These are phyloP conservation scores for Argyresthia albistria DNA, from an alignment of 2,888 invertebrate genomes.

Conservation along the genomic window DNA sequence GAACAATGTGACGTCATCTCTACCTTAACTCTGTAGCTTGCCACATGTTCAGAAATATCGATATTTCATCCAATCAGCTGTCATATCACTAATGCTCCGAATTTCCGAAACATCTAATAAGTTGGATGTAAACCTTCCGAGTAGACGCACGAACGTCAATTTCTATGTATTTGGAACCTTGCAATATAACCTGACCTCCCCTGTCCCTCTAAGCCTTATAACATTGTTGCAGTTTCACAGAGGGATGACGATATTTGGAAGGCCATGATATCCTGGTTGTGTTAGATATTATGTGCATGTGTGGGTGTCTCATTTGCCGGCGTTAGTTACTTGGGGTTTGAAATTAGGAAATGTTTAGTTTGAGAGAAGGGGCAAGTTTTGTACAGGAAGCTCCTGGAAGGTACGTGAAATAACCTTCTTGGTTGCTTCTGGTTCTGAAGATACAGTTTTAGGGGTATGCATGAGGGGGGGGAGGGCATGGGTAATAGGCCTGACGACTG, in stretches of 20 bases:
- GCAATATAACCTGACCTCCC: slow-evolving; percentile 30
- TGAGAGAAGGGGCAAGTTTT: slow-evolving; percentile 15
- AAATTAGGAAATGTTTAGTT: slow-evolving; percentile 58
- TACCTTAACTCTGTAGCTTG: too few species aligned
- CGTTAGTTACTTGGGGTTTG: slow-evolving; percentile 44
- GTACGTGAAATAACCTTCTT: too few species aligned
- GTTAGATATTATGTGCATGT: slow-evolving; percentile 23
- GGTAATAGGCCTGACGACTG: too few species aligned
- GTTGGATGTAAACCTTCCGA: slow-evolving; percentile 59
- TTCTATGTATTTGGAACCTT: slow-evolving; percentile 41
- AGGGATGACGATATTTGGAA: slow-evolving; percentile 18
- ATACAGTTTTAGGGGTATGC: too few species aligned
- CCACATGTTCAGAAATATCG: too few species aligned
- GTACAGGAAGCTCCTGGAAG: too few species aligned
- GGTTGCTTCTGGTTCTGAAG: too few species aligned
- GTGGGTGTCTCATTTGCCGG: slow-evolving; percentile 46
- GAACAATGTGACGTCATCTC: too few species aligned
- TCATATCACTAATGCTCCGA: slow-evolving; percentile 39
- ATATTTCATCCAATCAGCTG: not conserved
- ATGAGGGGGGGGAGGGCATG: too few species aligned
- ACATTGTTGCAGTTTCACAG: slow-evolving; percentile 13
- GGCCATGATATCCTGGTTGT: slow-evolving; percentile 30
- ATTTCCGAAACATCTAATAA: slow-evolving; percentile 72
- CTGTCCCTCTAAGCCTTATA: slow-evolving; percentile 14
- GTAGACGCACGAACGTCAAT: slow-evolving; percentile 36